Base-by-base conservation (phyloP, 1,140 invertebrate species). In the Drosophila lowei region DNA sequence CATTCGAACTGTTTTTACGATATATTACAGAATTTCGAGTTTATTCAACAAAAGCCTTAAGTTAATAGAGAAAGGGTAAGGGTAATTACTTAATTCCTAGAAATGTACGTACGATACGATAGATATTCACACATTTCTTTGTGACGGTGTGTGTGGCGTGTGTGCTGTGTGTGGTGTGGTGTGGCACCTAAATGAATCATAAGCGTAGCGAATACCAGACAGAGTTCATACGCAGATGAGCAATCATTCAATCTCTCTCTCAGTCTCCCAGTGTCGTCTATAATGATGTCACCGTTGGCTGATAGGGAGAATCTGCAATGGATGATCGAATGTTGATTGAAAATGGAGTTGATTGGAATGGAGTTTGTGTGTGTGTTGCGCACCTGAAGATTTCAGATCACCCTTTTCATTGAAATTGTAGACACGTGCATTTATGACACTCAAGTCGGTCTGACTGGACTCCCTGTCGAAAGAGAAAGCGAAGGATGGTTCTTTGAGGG, bases 371-470 rank as follows among this genome's bases (percentile, higher is more conserved):
- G 1, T 4, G 0, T 15, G 8, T 0, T 18, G 48, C 57, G 23
- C 6, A 88, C 83, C 83, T 54, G 75, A 64, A 3, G 58, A 61
- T 46, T 88, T 88, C 1, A 88, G 64, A 73, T 83, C 84, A 16
- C 83, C 83, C 30, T 77, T 88, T 41, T 88, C 83, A 18, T 88
- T 76, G 59, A 88, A 88, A 46, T 88, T 88, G 49, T 88, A 88
- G 4, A 88, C 83, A 3, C 83, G 79, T 7, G 83, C 83, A 55
- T 88, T 88, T 7, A 88, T 88, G 18, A 89, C 65, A 54, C 83
- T 88, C 38, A 88, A 47, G 65, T 88, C 83, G 0, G 83, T 88
- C 15, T 88, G 84, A 56, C 83, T 88, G 9, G 83, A 79, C 25
- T 88, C 83, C 0, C 83, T 88, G 16, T 6, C 44, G 3, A 18